phyloP scores from a whole-genome alignment of 2,888 invertebrate species.

The Leucophenga maculata region DNA sequence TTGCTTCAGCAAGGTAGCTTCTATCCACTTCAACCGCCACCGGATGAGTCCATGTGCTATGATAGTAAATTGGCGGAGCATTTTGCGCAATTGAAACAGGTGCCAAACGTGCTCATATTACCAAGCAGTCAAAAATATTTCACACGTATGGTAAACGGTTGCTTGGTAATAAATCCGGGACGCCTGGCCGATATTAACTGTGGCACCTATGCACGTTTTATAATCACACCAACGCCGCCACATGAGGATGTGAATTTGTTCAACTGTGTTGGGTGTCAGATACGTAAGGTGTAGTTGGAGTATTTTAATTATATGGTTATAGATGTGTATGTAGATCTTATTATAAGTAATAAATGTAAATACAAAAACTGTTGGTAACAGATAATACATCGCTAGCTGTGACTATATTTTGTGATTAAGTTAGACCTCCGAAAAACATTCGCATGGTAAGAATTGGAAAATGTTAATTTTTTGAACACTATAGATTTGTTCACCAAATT shows the following conservation, averaged over 20 bases:
- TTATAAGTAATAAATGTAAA: slow-evolving; percentile 45
- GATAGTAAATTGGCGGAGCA: slow-evolving; percentile 83
- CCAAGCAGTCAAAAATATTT: slow-evolving; percentile 91
- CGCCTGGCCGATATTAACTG: slow-evolving; percentile 82
- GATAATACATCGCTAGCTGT: too few relatives aligned
- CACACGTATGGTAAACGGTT: slow-evolving; percentile 84
- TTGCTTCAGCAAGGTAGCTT: slow-evolving; percentile 84
- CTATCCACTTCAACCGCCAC: slow-evolving; percentile 86
- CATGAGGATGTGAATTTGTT: slow-evolving; percentile 64
- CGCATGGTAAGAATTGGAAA: too few relatives aligned
- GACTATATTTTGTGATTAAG: too few relatives aligned
- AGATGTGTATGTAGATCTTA: slow-evolving; percentile 45
- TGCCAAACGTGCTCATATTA: slow-evolving; percentile 87
- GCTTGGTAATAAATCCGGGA: slow-evolving; percentile 90
- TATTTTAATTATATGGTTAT: too few relatives aligned
- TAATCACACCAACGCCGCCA: slow-evolving; percentile 73
- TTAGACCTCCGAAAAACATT: too few relatives aligned
- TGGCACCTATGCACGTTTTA: slow-evolving; percentile 84
- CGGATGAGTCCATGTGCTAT: slow-evolving; percentile 76
- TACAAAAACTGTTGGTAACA: too few relatives aligned
- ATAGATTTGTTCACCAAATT: too few relatives aligned
- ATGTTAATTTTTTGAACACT: too few relatives aligned
- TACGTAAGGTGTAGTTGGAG: slow-evolving; percentile 71
- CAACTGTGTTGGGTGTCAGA: slow-evolving; percentile 73
- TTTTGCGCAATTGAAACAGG: slow-evolving; percentile 79